Evolutionary conservation across 64 coral and sea anemone genomes (phyloP), one percentile per base, ranked within the genome.

Genomic region (Catalaphyllia jardinei): DNA sequence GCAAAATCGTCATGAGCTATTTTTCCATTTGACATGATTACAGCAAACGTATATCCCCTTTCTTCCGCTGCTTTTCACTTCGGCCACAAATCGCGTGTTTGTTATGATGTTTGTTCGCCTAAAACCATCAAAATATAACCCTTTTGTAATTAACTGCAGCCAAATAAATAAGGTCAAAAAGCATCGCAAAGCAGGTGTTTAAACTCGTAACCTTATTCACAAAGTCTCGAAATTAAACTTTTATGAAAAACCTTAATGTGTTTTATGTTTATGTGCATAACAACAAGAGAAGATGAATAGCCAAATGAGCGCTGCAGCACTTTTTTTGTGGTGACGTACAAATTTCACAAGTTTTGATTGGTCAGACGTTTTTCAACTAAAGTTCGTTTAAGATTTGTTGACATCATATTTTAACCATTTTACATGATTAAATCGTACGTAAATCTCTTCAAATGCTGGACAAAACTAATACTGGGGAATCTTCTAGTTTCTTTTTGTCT

Each of bases 321-420:
- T 27, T 69, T n/a, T 8, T 25, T 69, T 25, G 24, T 4, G 25
- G 10, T 8, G n/a, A 69, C 65, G 6, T 25, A 69, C 29, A 69
- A n/a, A 69, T 69, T 77, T 77, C 19, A 77, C 38, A 51, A 51
- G 38, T 30, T 51, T n/a, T 77, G 75, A 77, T 77, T 51, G 35
- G 75, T 24, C 10, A 51, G 33, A 51, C 38, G 13, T 57, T 57
- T 57, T 57, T 0, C 15, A 69, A 27, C 25, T 20, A 69, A 29
- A 10, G 2, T 69, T 29, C 24, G 7, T 11, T 69, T 1, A 69
- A 69, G 2, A 67, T 67, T 25, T 22, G 24, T 8, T 67, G 0
- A 20, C 19, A 25, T 67, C 18, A 67, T 8, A 69, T 69, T 8
- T 24, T 24, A 69, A 11, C 22, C 54, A 57, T 57, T 10, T 57